Percentiles rank a stretch among this genome's conserved stretches.
Conservation (phyloP, 2,888 invertebrate species). For the Bursaphelenchus okinawaensis region DNA sequence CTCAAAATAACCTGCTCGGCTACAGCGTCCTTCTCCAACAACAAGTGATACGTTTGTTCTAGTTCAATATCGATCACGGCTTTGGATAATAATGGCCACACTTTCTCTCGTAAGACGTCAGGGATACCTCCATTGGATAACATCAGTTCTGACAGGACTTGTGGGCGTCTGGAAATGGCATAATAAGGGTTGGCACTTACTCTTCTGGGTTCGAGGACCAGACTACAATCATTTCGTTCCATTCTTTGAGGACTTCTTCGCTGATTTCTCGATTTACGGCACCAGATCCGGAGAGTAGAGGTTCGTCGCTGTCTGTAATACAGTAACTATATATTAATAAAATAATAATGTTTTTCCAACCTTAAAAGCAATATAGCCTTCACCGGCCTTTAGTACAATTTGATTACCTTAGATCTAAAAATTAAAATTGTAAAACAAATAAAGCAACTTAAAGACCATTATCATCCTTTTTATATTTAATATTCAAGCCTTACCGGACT, state of each 20-base stretch:
- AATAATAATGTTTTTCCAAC: too few relatives aligned
- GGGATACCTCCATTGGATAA: slow-evolving; percentile 73
- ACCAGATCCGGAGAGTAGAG: slow-evolving; percentile 92
- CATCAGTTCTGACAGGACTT: slow-evolving; percentile 74
- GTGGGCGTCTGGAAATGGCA: slow-evolving; percentile 63
- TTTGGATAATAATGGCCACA: slow-evolving; percentile 90
- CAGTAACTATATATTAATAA: too few relatives aligned
- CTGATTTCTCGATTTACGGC: slow-evolving; percentile 92
- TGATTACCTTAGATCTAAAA: too few relatives aligned
- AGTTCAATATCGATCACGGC: slow-evolving; percentile 72
- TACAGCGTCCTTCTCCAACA: slow-evolving; percentile 87
- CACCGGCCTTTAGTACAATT: too few relatives aligned
- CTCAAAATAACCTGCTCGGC: slow-evolving; percentile 90
- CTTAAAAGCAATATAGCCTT: too few relatives aligned
- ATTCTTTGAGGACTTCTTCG: slow-evolving; percentile 81
- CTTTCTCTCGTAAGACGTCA: slow-evolving; percentile 88
- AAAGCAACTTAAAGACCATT: too few relatives aligned
- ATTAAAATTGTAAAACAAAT: too few relatives aligned
- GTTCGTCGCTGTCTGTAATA: slow-evolving; percentile 71
- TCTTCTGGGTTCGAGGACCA: slow-evolving; percentile 54
- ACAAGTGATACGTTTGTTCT: slow-evolving; percentile 82
- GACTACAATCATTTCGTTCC: slow-evolving; percentile 73
- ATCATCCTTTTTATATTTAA: too few relatives aligned
- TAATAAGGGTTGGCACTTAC: slow-evolving; percentile 17
- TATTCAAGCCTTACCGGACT: slow-evolving; percentile 51